A percentile compares a stretch with the other conserved stretches of the same genome.
These are phyloP conservation scores for Malurus melanocephalus DNA, from an alignment of 2,113 vertebrate genomes.

Conservation along the genomic window DNA sequence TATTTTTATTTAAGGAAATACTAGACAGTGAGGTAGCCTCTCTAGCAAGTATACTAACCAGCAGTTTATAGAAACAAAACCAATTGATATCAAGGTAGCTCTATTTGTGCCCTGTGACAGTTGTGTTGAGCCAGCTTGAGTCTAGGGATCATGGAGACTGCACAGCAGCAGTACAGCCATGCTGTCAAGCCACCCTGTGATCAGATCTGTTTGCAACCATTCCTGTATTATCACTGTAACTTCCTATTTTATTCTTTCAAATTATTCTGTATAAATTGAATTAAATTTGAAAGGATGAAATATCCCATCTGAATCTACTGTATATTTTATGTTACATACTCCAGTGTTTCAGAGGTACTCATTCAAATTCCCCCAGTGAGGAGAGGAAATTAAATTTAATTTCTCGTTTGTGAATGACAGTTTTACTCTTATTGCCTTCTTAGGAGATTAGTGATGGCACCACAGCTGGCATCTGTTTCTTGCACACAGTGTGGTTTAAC, in stretches of 20 bases:
- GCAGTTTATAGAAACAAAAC: not conserved
- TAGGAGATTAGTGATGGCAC: not conserved
- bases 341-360: not conserved
- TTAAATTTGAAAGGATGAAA: not conserved
- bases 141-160: not conserved
- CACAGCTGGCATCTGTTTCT: not conserved
- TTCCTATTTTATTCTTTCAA: not conserved
- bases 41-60: not conserved
- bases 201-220: not conserved
- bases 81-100: not conserved
- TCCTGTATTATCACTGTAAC: not conserved
- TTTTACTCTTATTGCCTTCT: not conserved
- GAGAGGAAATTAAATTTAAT: conserved; percentile 2
- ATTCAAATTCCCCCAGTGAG: not conserved
- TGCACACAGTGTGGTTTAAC: not conserved
- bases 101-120: not conserved
- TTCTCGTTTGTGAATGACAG: not conserved
- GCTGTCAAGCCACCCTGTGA: not conserved
- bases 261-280: not conserved
- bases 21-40: not conserved
- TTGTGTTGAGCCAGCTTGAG: not conserved
- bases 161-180: not conserved
- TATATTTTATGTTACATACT: not conserved
- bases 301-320: not conserved
- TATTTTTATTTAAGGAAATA: not conserved